phyloP scores from a whole-genome alignment of 2,888 invertebrate genomes.

The Eupithecia vulgata region DNA sequence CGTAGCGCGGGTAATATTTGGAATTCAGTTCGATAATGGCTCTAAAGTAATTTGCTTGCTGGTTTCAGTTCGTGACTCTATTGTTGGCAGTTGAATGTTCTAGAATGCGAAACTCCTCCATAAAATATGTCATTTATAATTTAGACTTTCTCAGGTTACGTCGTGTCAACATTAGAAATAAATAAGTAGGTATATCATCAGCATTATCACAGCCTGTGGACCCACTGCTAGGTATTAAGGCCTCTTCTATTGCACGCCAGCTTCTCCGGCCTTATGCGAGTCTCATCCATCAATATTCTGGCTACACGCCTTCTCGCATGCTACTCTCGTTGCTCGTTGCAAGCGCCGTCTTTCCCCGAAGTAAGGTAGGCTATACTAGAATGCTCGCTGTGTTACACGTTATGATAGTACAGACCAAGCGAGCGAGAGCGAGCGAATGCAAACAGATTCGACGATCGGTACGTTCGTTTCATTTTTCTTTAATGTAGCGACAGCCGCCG shows the following conservation, averaged over 20 bases:
- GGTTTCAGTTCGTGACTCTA: constrained; percentile 25
- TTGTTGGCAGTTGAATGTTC: constrained; percentile 22
- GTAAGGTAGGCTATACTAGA: too few relatives aligned
- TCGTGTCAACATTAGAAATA: not conserved
- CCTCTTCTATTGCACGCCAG: not conserved
- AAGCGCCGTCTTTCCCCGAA: too few relatives aligned
- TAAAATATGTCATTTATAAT: not conserved
- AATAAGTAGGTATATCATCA: not conserved
- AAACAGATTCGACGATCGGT: too few relatives aligned
- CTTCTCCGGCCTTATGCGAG: not conserved
- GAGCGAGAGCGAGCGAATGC: too few relatives aligned
- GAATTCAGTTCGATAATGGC: constrained; percentile 32
- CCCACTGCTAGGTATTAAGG: not conserved
- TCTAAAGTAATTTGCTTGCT: constrained; percentile 28
- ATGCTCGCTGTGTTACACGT: too few relatives aligned
- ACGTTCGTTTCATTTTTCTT: too few relatives aligned
- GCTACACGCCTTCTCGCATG: too few relatives aligned
- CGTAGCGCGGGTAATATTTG: constrained; percentile 18
- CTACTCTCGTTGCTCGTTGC: too few relatives aligned
- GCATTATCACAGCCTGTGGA: not conserved
- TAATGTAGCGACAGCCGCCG: too few relatives aligned
- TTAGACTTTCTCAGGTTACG: not conserved
- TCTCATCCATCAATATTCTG: not conserved
- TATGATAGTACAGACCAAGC: too few relatives aligned
- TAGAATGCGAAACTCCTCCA: constrained; percentile 13